phyloP scores from a whole-genome alignment of 2,888 invertebrate genomes.

The Drosophila maculinotata region DNA sequence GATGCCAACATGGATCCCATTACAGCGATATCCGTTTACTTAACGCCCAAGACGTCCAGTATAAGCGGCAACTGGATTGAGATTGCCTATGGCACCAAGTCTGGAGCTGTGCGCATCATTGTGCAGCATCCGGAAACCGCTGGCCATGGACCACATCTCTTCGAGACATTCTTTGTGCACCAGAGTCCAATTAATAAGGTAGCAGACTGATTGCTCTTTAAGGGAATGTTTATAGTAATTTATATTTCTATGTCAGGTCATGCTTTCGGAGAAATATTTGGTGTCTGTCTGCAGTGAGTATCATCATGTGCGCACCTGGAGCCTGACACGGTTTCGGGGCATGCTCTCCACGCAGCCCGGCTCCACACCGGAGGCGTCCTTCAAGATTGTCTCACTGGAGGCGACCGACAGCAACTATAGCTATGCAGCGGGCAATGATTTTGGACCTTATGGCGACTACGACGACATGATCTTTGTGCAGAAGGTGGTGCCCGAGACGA shows the following conservation, averaged over 20 bases:
- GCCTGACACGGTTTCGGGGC: conserved; percentile 97
- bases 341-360: conserved; percentile 99
- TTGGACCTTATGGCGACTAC: conserved; percentile 98
- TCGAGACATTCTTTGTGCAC: conserved; percentile 99
- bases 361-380: conserved; percentile 98
- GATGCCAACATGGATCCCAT: conserved; percentile 98
- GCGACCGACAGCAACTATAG: conserved; percentile 89
- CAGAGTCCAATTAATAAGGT: conserved; percentile 98
- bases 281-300: conserved; percentile 99
- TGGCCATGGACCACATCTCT: conserved; percentile 98
- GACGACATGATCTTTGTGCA: conserved; percentile 98
- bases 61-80: conserved; percentile 99
- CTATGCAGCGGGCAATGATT: conserved; percentile 88
- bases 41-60: conserved; percentile 99
- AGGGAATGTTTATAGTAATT: background rate
- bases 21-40: conserved; percentile 98
- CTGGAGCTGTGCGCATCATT: conserved; percentile 97
- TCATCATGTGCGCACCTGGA: conserved; percentile 99
- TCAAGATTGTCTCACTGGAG: conserved; percentile 89
- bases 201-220: conserved; percentile 30
- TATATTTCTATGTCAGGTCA: conserved; percentile 87
- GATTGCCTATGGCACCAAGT: conserved; percentile 98
- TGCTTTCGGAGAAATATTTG: conserved; percentile 96
- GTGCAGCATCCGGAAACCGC: conserved; percentile 99
- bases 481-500: conserved; percentile 98